Evolutionary conservation across 2,113 vertebrate genomes (phyloP), one percentile per base, ranked within the genome.

Genomic region (Urocolius indicus): DNA sequence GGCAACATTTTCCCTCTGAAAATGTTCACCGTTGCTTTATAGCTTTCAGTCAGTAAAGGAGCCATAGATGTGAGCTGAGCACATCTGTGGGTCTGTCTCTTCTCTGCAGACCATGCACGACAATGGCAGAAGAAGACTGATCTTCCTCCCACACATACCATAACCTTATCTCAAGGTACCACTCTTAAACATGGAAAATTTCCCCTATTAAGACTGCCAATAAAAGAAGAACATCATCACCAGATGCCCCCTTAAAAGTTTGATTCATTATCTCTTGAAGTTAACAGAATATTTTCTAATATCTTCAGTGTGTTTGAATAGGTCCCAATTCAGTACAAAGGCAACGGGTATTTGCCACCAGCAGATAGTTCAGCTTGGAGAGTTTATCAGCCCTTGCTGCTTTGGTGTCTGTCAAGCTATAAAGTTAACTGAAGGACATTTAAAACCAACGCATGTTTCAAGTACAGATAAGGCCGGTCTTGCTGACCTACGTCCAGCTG

Each of bases 391-490:
- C 21, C 54, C 30, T 38, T 20, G 16, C 55, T 88, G 27, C 43
- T 76, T 65, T 58, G n/a, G 4, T 95, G 48, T 73, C 41, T 72
- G 57, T n/a, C 58, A 74, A 88, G 45, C 20, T 72, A 45, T 87
- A 92, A 94, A 91, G 29, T 93, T 87, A 84, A 51, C 48, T 21
- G 38, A 11, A 52, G 30, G 67, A 83, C 51, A 82, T 78, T 93
- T 93, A 96, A 94, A 94, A 87, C 87, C 61, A 75, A 54, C 27
- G 43, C 32, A 48, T 51, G 32, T 67, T 89, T 91, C 83, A 90
- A 88, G 88, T 24, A 67, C 16, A 76, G 91, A 90, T 65, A 54
- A 89, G 54, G 32, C 38, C 51, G 82, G 21, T 61, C 52, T 58
- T 81, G 76, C 69, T 94, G 83, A 90, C 38, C 84, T 57, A 55